Evolutionary conservation across 2,113 vertebrate genomes (phyloP), one percentile per base, ranked within the genome.

Genomic region (Dasypus novemcinctus): DNA sequence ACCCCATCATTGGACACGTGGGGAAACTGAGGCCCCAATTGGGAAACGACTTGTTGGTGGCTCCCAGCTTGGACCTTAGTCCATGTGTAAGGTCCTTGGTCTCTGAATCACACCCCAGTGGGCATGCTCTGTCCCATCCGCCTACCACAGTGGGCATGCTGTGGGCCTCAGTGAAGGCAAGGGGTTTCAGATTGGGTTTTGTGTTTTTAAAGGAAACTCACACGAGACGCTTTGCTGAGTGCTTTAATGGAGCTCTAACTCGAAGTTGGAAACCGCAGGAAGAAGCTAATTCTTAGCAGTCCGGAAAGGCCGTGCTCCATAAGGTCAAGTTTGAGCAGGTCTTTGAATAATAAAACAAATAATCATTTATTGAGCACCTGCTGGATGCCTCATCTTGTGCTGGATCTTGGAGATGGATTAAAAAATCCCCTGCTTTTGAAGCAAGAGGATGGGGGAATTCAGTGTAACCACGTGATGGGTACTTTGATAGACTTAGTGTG

Each of bases 231-330:
- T 93, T 93, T 90, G 92, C 92, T 84, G 94, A 96, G 94, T 78
- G 94, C 90, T 61, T 92, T 96, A 96, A 95, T 96, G 95, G 97
- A 96, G 31, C 54, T 79, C 90, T 93, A 57, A 84, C 81, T 90
- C 83, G 21, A 71, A 92, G 80, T 72, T 84, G 18, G 54, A 96
- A 96, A 93, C 92, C 80, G 0, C 81, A 82, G 80, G 87, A 93
- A 93, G 75, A 91, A 66, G 87, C 92, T 0, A 1, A 4, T 76
- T 95, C 92, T 81, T 91, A 79, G 92, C 87, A 91, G 5, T 76
- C 92, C 20, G 1, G 94, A 92, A 93, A 92, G 87, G 64, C 75
- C 71, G 87, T 90, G 64, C 92, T 92, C 87, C n/a, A 38, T 84
- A 83, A 69, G 80, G 90, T 90, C 90, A 92, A 75, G n/a, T 90